phyloP scores from a whole-genome alignment of 2,888 invertebrate genomes.

The Griposia aprilina region DNA sequence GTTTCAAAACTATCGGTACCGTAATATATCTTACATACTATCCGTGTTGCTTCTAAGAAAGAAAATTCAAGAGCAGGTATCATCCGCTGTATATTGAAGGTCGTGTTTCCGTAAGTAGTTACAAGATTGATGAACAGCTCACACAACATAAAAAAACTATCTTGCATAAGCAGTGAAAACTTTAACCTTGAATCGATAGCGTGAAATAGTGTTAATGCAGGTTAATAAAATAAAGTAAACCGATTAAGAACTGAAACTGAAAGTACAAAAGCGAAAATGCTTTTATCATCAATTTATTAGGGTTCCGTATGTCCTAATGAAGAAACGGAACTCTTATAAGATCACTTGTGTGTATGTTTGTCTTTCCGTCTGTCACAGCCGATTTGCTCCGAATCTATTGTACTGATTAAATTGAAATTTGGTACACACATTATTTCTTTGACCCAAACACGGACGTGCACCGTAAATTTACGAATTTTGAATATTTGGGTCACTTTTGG shows the following conservation, averaged over 20 bases:
- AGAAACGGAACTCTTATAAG: too few species aligned
- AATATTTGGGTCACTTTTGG: too few species aligned
- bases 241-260: neutral
- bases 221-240: neutral
- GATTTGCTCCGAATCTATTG: too few species aligned
- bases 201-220: neutral
- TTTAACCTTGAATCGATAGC: neutral
- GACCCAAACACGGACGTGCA: too few species aligned
- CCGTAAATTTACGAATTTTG: too few species aligned
- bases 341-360: too few species aligned
- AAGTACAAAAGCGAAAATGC: conserved; percentile 9
- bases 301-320: too few species aligned
- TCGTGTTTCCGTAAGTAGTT: neutral
- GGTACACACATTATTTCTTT: too few species aligned
- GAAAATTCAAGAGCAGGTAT: conserved; percentile 39
- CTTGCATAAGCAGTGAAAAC: neutral
- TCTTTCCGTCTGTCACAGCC: too few species aligned
- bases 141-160: neutral
- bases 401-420: too few species aligned
- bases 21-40: conserved; percentile 52
- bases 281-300: conserved; percentile 32
- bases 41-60: conserved; percentile 25
- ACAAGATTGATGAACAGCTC: neutral
- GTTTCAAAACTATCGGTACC: conserved; percentile 54
- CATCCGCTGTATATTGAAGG: conserved; percentile 5